Evolutionary conservation across 2,113 vertebrate genomes (phyloP).

Genomic region (Gambusia holbrooki): DNA sequence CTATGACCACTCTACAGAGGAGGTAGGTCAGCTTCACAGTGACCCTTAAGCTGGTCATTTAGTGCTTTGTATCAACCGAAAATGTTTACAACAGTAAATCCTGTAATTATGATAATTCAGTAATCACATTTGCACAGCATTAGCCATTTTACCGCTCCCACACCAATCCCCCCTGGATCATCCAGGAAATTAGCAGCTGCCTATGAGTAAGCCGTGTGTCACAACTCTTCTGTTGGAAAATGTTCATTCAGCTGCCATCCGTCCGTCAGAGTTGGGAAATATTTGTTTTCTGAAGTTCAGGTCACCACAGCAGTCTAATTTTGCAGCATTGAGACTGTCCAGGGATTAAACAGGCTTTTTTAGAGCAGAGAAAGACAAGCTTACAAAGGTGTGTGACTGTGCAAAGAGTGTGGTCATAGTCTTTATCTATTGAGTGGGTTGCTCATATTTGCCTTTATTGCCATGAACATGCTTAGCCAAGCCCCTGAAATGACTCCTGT

Average conservation of each 20-base stretch:
- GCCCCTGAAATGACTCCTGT: background rate
- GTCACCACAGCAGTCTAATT: slow-evolving; percentile 36
- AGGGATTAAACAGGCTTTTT: slow-evolving; percentile 12
- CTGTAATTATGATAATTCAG: background rate
- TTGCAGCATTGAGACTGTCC: slow-evolving; percentile 5
- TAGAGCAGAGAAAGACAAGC: slow-evolving; percentile 1
- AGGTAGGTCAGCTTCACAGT: slow-evolving; percentile 67
- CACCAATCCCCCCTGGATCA: slow-evolving; percentile 19
- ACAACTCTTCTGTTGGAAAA: slow-evolving; percentile 36
- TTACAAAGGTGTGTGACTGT: background rate
- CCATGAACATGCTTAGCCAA: background rate
- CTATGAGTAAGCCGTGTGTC: slow-evolving; percentile 46
- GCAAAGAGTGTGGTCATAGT: background rate
- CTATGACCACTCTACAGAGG: slow-evolving; percentile 84
- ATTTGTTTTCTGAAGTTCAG: slow-evolving; percentile 58
- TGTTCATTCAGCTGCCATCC: slow-evolving; percentile 28
- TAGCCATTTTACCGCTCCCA: slow-evolving; percentile 4
- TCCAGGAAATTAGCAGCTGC: slow-evolving; percentile 41
- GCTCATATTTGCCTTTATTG: slow-evolving; percentile 7
- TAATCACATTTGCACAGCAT: background rate
- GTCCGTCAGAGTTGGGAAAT: slow-evolving; percentile 61
- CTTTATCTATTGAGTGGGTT: background rate
- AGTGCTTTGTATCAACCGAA: background rate
- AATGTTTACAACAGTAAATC: background rate
- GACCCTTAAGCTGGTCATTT: background rate